Base-by-base conservation (phyloP, 2,797 vertebrate genomes). In the Hyperoplus lanceolatus region DNA sequence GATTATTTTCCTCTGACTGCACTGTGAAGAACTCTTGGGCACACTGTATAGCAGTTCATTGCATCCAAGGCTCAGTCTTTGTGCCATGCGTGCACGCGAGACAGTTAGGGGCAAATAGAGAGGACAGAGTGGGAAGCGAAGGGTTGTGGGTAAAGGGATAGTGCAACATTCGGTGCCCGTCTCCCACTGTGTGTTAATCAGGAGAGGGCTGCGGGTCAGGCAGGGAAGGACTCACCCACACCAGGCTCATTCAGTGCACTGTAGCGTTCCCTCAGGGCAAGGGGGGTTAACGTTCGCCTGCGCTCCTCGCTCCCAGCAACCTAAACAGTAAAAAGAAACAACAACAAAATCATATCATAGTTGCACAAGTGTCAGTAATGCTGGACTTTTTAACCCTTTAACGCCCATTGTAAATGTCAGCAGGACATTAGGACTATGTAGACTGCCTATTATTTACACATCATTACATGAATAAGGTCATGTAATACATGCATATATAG, bases 241-340 rank as follows among this genome's bases (percentile, higher is more conserved):
- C 95, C 94, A 0, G 96, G 96, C 84, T 99, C 97, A 0, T 95
- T 97, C 70, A 98, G 95, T 4, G 96, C 92, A 81, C 97, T 97
- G 94, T 98, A 98, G 77, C 97, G 95, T 88, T 98, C 97, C 77
- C 97, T 93, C 87, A 99, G 94, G 57, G 97, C 96, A 12, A 99
- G 87, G 0, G 98, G 98, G 0, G 97, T 99, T 80, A 99, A 78
- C 0, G 97, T 99, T 80, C 97, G 96, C 77, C 96, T 94, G 42
- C 97, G 95, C 69, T 99, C 98, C 60, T 99, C 97, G 0, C 96
- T 96, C 70, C 96, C 95, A 0, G 92, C 94, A 16, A 95, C 95
- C 98, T 99, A 82, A 53, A 18, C 54, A 14, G 63, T 13, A 49
- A 18, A 48, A 0, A 5, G 29, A 8, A 56, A 54, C 2, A 57